Percentiles rank a stretch among this genome's conserved stretches.
These are phyloP conservation scores for Pocillopora damicornis DNA, from an alignment of 64 coral and sea anemone genomes.

Conservation along the genomic window DNA sequence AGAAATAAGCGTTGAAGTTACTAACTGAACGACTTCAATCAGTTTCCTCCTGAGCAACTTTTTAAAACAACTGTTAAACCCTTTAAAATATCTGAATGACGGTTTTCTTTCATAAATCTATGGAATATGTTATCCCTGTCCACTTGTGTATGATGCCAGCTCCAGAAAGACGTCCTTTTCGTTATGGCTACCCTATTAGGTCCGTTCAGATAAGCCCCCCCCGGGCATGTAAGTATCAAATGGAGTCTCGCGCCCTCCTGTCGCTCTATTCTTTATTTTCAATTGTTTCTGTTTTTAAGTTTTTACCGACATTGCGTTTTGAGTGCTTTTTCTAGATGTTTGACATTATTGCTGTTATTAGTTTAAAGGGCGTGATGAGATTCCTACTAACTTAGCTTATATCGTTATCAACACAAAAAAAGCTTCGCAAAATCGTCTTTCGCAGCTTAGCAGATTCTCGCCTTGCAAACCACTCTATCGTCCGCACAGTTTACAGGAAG, in stretches of 20 bases:
- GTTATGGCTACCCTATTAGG: too few relatives aligned
- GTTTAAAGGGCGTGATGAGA: not conserved
- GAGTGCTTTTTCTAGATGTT: conserved; percentile 3
- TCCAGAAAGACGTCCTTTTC: too few relatives aligned
- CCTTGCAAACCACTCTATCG: not conserved
- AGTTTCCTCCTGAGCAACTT: too few relatives aligned
- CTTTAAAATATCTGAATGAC: too few relatives aligned
- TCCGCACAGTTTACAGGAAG: not conserved
- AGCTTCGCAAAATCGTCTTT: not conserved
- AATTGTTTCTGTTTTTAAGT: not conserved
- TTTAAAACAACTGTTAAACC: too few relatives aligned
- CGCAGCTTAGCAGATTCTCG: not conserved
- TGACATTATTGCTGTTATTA: conserved; percentile 3
- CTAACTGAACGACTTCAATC: too few relatives aligned
- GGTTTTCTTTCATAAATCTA: too few relatives aligned
- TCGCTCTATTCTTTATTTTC: not conserved
- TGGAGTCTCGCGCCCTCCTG: not conserved
- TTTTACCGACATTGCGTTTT: not conserved
- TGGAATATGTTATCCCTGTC: too few relatives aligned
- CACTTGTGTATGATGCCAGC: too few relatives aligned
- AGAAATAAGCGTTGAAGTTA: too few relatives aligned
- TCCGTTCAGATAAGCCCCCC: too few relatives aligned
- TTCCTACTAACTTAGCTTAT: not conserved
- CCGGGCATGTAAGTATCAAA: not conserved
- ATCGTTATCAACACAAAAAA: not conserved